Evolutionary conservation across 1,140 invertebrate genomes (phyloP).

Genomic region (Ceratoteleas bidentatus): DNA sequence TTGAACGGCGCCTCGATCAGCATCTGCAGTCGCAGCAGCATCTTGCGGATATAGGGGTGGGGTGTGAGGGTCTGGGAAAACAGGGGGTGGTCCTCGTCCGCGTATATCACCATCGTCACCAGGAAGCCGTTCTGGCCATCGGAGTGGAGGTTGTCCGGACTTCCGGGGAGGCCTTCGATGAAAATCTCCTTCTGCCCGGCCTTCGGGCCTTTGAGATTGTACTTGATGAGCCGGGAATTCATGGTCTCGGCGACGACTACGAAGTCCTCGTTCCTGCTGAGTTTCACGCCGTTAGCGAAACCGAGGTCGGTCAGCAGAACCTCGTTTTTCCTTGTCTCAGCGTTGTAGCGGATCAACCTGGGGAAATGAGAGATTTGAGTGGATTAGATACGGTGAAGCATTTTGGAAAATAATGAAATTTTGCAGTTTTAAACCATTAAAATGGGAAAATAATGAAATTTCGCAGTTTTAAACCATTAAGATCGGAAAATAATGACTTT

Average conservation of each 20-base stretch:
- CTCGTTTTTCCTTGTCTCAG: constrained; percentile 83
- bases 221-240: constrained; percentile 83
- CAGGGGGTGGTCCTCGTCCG: constrained; percentile 81
- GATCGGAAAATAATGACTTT: too few species aligned
- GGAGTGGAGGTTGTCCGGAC: constrained; percentile 89
- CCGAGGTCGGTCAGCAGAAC: constrained; percentile 87
- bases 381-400: too few species aligned
- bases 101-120: constrained; percentile 82
- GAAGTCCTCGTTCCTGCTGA: constrained; percentile 89
- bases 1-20: constrained; percentile 84
- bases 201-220: constrained; percentile 88
- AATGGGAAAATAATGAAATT: too few species aligned
- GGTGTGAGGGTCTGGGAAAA: constrained; percentile 80
- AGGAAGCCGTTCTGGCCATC: constrained; percentile 87
- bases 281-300: constrained; percentile 90
- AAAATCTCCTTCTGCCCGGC: constrained; percentile 88
- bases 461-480: too few species aligned
- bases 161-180: constrained; percentile 89
- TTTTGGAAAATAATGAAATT: constrained; percentile 19
- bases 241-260: constrained; percentile 87
- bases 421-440: too few species aligned
- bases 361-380: constrained; percentile 5
- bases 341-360: constrained; percentile 85
- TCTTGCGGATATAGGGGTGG: constrained; percentile 84
- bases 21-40: constrained; percentile 81